phyloP scores from a whole-genome alignment of 2,797 vertebrate genomes.

The Muscicapa comitata region DNA sequence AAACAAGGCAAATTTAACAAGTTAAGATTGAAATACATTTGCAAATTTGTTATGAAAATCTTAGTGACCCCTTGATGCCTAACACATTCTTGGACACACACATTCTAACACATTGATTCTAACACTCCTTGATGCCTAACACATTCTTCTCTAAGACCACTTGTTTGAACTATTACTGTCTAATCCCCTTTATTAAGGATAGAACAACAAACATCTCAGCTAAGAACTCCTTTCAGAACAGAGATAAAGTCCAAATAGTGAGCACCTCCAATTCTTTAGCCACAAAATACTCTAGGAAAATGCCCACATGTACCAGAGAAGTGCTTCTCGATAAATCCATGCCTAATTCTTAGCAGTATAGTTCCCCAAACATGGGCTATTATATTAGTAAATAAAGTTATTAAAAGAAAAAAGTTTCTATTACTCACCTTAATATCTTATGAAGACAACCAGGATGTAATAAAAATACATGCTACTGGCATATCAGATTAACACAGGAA shows the following conservation, averaged over 20 bases:
- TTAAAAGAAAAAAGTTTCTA: background rate
- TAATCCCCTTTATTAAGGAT: background rate
- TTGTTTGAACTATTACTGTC: background rate
- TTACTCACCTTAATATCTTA: background rate
- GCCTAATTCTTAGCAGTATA: background rate
- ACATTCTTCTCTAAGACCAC: background rate
- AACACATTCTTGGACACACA: background rate
- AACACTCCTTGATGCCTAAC: background rate
- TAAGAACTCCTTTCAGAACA: background rate
- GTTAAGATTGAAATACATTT: background rate
- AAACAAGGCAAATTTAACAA: background rate
- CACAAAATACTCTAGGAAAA: background rate
- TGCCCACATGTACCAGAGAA: background rate
- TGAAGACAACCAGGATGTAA: background rate
- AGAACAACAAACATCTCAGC: background rate
- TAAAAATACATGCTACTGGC: background rate
- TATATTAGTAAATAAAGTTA: background rate
- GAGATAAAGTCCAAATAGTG: background rate
- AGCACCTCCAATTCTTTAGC: background rate
- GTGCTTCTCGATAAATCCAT: background rate
- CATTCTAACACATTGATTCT: too few species aligned
- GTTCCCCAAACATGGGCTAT: background rate
- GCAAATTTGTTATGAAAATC: background rate
- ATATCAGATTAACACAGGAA: background rate
- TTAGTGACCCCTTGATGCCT: fast-evolving